phyloP scores from a whole-genome alignment of 2,888 invertebrate genomes.

The Temnothorax unifasciatus region DNA sequence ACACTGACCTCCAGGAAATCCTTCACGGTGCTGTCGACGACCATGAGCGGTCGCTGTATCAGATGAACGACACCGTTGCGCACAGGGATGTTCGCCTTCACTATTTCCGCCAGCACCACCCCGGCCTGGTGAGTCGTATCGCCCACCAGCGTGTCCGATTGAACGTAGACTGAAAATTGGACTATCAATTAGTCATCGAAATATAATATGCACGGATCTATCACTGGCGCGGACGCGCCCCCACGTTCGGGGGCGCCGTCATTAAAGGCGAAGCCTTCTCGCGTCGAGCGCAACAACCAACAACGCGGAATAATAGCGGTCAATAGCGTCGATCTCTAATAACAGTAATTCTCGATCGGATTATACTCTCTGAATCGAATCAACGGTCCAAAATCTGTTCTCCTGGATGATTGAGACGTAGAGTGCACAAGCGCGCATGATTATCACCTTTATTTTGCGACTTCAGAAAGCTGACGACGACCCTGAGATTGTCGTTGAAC shows the following conservation, averaged over 20 bases:
- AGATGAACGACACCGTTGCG: constrained; percentile 97
- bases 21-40: constrained; percentile 95
- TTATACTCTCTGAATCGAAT: neutral
- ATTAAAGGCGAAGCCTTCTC: neutral
- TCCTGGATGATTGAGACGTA: neutral
- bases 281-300: neutral
- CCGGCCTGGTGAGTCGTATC: constrained; percentile 93
- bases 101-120: constrained; percentile 95
- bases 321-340: neutral
- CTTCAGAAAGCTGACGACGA: constrained; percentile 93
- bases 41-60: constrained; percentile 96
- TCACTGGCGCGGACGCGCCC: no score
- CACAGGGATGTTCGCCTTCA: constrained; percentile 96
- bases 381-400: neutral
- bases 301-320: neutral
- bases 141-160: constrained; percentile 93
- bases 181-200: constrained; percentile 36
- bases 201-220: neutral
- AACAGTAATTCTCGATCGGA: neutral
- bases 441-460: constrained; percentile 86
- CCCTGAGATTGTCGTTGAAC: constrained; percentile 94
- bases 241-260: neutral
- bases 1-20: constrained; percentile 94
- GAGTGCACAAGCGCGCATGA: neutral
- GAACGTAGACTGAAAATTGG: constrained; percentile 91